Conservation (phyloP, 2,888 invertebrate genomes). For the Cosmia pyralina region DNA sequence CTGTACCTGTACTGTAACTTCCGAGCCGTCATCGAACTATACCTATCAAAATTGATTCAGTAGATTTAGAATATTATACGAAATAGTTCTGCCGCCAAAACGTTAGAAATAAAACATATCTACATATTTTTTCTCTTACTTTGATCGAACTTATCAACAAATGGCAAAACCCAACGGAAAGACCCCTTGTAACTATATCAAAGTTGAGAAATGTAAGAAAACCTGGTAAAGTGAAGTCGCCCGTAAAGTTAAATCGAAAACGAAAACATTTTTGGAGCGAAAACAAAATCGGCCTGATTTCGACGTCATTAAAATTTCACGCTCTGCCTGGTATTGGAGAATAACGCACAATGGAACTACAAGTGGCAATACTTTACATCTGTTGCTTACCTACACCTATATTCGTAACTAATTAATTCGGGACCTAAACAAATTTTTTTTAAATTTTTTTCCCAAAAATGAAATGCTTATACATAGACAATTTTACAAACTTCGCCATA, state of each 20-base stretch:
- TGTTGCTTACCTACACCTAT: constrained; percentile 12
- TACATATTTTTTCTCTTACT: not conserved
- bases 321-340: constrained; percentile 59
- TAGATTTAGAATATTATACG: not conserved
- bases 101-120: not conserved
- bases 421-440: not conserved
- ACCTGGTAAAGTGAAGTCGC: constrained; percentile 35
- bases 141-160: constrained; percentile 10
- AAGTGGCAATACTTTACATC: constrained; percentile 31
- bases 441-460: too few relatives aligned
- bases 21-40: too few relatives aligned
- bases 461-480: not conserved
- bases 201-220: constrained; percentile 39
- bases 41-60: not conserved
- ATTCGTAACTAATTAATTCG: constrained; percentile 22
- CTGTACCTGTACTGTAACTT: too few relatives aligned
- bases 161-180: constrained; percentile 7
- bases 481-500: not conserved
- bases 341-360: constrained; percentile 54
- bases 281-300: constrained; percentile 64
- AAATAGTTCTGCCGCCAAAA: not conserved
- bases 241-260: constrained; percentile 56
- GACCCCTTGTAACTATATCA: constrained; percentile 33
- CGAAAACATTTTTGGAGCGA: constrained; percentile 59
- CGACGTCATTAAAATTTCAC: constrained; percentile 72